Evolutionary conservation across 2,113 vertebrate genomes (phyloP).

Genomic region (Tylochromis polylepis): DNA sequence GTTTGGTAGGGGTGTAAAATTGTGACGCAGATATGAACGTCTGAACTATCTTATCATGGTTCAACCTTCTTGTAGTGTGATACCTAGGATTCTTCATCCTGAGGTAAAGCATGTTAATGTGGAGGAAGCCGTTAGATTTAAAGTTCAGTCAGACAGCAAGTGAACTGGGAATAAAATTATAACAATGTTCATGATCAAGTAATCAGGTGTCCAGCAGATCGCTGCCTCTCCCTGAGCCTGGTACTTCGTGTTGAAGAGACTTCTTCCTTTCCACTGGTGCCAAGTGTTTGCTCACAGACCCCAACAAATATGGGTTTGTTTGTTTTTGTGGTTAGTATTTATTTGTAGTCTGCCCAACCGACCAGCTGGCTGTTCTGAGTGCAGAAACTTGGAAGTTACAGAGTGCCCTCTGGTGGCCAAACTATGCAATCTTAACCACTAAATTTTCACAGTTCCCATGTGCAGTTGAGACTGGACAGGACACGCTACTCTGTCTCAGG

Average conservation of each 20-base stretch:
- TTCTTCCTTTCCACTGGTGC: background rate
- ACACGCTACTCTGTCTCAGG: background rate
- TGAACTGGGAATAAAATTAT: background rate
- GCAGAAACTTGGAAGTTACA: background rate
- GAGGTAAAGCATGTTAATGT: background rate
- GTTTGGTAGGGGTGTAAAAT: background rate
- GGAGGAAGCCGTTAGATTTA: background rate
- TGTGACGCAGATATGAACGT: background rate
- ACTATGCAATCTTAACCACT: background rate
- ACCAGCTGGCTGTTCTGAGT: background rate
- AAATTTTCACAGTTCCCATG: background rate
- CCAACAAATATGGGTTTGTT: background rate
- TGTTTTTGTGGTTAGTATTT: background rate
- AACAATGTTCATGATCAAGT: background rate
- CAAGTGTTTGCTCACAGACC: background rate
- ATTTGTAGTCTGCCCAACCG: background rate
- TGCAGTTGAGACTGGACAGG: background rate
- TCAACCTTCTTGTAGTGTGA: background rate
- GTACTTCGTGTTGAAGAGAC: background rate
- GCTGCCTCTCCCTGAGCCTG: background rate
- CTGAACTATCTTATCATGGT: background rate
- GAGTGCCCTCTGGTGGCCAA: background rate
- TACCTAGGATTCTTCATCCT: background rate
- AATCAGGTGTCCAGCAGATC: background rate
- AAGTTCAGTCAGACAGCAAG: background rate